A percentile compares a stretch with the other conserved stretches of the same genome.
Conservation (phyloP, 53 echinoderm and acorn worm genomes). For the Henricia sp. region DNA sequence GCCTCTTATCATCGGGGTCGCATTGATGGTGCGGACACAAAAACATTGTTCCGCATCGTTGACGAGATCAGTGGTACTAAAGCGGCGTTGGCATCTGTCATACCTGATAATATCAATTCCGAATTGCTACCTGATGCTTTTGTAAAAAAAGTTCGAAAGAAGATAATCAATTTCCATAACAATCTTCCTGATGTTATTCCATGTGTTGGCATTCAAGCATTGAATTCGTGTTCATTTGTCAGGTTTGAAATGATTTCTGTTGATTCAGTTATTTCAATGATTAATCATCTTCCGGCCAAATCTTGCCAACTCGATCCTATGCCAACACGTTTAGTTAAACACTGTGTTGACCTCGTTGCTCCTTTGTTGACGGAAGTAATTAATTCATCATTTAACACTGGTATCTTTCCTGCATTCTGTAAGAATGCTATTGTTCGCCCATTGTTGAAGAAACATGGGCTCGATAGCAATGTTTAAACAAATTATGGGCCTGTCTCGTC, state of each 20-base stretch:
- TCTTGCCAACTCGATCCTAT: neutral
- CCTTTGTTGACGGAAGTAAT: too few species aligned
- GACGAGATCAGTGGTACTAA: neutral
- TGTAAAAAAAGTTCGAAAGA: neutral
- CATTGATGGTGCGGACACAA: neutral
- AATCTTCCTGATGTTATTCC: neutral
- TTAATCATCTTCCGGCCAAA: neutral
- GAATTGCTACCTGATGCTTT: constrained; percentile 1
- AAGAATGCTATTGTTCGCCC: too few species aligned
- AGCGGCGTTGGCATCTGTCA: neutral
- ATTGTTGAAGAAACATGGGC: too few species aligned
- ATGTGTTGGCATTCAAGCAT: neutral
- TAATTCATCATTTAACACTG: too few species aligned
- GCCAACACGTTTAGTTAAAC: too few species aligned
- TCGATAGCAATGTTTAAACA: too few species aligned
- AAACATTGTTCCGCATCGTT: neutral
- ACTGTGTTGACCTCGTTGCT: too few species aligned
- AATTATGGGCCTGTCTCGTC: too few species aligned
- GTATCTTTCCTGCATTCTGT: too few species aligned
- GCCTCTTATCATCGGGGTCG: neutral
- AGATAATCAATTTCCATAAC: neutral
- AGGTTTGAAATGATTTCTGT: neutral
- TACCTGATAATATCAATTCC: neutral
- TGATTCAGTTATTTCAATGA: neutral
- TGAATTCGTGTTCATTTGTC: neutral